Conservation (phyloP, 2,888 invertebrate genomes). For the Strigamia transsilvanica region DNA sequence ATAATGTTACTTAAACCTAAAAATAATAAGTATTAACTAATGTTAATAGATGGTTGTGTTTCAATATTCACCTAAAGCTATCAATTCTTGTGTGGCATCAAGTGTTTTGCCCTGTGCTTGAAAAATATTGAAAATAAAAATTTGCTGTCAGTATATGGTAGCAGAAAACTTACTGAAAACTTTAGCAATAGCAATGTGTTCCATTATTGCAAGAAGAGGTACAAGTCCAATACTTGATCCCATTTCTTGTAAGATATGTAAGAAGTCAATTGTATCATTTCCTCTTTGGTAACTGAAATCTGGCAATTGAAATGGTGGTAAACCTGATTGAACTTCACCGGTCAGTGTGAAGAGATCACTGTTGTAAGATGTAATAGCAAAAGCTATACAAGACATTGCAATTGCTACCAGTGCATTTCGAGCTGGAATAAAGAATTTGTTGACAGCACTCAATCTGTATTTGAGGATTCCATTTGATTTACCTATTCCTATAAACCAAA, state of each 20-base stretch:
- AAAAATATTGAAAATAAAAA: background rate
- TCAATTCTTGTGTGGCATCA: slow-evolving; percentile 91
- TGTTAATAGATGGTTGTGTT: background rate
- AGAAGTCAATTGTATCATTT: slow-evolving; percentile 42
- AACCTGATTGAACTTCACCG: slow-evolving; percentile 58
- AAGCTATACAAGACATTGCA: slow-evolving; percentile 74
- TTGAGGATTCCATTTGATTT: background rate
- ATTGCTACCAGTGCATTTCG: slow-evolving; percentile 80
- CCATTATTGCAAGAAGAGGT: slow-evolving; percentile 85
- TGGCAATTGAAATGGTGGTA: slow-evolving; percentile 58
- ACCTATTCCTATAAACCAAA: slow-evolving; percentile 51
- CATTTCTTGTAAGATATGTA: slow-evolving; percentile 67
- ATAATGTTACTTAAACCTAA: slow-evolving; percentile 78
- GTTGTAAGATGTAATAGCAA: slow-evolving; percentile 63
- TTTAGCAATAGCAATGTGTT: slow-evolving; percentile 92
- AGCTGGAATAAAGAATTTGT: slow-evolving; percentile 62
- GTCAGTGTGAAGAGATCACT: slow-evolving; percentile 58
- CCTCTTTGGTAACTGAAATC: slow-evolving; percentile 55
- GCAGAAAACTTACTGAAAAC: slow-evolving; percentile 79
- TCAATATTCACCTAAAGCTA: slow-evolving; percentile 71
- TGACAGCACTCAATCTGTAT: background rate
- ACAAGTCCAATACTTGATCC: slow-evolving; percentile 86
- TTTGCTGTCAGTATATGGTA: slow-evolving; percentile 63
- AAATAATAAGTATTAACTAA: slow-evolving; percentile 57
- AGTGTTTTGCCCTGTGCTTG: slow-evolving; percentile 74